Base-by-base conservation (phyloP, 2,113 vertebrate species). In the Progne subis region DNA sequence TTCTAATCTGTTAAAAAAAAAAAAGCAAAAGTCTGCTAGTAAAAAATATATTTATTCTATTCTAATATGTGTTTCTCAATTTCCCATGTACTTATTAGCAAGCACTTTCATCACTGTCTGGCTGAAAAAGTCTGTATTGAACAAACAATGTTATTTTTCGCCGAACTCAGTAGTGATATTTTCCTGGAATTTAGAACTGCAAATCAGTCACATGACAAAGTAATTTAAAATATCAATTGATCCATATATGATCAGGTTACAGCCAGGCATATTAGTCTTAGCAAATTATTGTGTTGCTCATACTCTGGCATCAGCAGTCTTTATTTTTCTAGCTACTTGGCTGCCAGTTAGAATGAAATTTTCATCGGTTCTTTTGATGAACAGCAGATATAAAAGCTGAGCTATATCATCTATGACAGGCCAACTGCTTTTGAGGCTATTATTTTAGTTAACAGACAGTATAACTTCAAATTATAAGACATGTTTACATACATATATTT, bases 181-280 rank as follows among this genome's bases (percentile, higher is more conserved):
- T 98, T 98, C 97, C 96, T 97, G 97, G 87, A 97, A 97, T 98
- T 98, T 95, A 80, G 94, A 98, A 97, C 96, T 97, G 97, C 96
- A 98, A 98, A 98, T 98, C 98, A 98, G 98, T 98, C 97, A 98
- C 95, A 98, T 98, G 98, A 94, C 97, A 98, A 98, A 99, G 98
- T 98, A 98, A 98, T 98, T 98, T 96, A 98, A 97, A 98, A 98
- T 97, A 97, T 96, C 96, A 98, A 97, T 95, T 98, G 98, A 98
- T 98, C 96, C 98, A 98, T 98, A 98, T 98, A 98, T 97, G 98
- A 98, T 98, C 98, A 98, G 97, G 98, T 98, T 98, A 98, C 97
- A 97, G 96, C 94, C 93, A 98, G 91, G 60, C 90, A 93, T 88
- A 94, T 92, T 83, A 95, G 91, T 97, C 97, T 97, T 92, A 89